phyloP scores from a whole-genome alignment of 2,888 invertebrate genomes.

The Junonia oenone region DNA sequence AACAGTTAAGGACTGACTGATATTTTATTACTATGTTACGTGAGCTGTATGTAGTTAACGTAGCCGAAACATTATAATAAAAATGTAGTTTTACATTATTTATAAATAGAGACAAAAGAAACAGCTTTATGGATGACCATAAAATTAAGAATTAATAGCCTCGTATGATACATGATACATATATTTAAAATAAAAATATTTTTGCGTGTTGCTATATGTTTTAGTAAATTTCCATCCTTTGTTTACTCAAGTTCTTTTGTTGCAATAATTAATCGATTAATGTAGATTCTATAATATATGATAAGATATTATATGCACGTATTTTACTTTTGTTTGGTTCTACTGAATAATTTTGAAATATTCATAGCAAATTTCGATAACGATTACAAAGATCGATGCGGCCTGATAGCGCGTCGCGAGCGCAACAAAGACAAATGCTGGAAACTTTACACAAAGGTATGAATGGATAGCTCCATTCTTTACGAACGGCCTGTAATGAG shows the following conservation, averaged over 20 bases:
- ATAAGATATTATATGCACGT: too few species aligned
- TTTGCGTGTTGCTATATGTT: background rate
- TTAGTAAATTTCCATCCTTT: background rate
- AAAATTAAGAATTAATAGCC: background rate
- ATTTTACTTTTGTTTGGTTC: background rate
- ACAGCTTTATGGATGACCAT: background rate
- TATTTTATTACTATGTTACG: conserved; percentile 4
- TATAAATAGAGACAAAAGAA: background rate
- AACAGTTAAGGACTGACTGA: conserved; percentile 1
- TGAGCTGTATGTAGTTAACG: conserved; percentile 1
- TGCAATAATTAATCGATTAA: background rate
- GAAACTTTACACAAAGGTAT: conserved; percentile 61
- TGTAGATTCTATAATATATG: background rate
- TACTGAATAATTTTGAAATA: background rate
- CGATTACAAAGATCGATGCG: conserved; percentile 25
- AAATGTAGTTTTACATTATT: background rate
- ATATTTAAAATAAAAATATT: too few species aligned
- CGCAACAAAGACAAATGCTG: conserved; percentile 67
- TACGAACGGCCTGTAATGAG: conserved; percentile 55
- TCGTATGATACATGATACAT: background rate
- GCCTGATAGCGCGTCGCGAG: conserved; percentile 40
- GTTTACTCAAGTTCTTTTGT: background rate
- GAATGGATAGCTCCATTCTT: conserved; percentile 55
- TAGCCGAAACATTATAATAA: background rate
- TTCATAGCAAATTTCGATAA: conserved; percentile 15